These are phyloP conservation scores for Cossypha dichroa DNA, from an alignment of 2,797 vertebrate genomes.

Conservation along the genomic window DNA sequence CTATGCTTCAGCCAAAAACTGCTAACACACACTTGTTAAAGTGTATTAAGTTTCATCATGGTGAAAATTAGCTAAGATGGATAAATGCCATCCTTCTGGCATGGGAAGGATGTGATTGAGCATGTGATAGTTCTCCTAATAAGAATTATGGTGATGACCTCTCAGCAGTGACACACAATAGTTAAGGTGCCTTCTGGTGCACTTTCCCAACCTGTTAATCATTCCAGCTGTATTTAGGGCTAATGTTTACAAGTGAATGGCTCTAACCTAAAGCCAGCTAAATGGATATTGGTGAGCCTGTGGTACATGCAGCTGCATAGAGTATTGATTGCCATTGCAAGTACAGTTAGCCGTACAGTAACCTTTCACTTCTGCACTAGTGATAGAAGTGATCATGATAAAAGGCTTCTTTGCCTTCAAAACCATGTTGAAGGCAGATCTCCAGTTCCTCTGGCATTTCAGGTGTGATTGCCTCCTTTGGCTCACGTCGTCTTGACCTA, in stretches of 20 bases:
- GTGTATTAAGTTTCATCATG: not conserved
- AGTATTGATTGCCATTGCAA: slow-evolving; percentile 42
- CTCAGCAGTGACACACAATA: not conserved
- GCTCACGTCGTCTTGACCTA: not conserved
- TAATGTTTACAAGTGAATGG: not conserved
- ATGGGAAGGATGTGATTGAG: not conserved
- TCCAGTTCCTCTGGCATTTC: not conserved
- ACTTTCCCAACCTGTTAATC: not conserved
- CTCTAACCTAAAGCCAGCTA: slow-evolving; percentile 35
- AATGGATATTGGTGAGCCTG: slow-evolving; percentile 9
- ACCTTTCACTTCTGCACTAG: slow-evolving; percentile 65
- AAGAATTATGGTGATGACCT: not conserved
- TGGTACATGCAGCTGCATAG: slow-evolving; percentile 23
- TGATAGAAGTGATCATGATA: slow-evolving; percentile 50
- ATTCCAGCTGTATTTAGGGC: not conserved
- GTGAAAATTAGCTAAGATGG: not conserved
- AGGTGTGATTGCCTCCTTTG: not conserved
- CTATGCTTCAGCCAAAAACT: not conserved
- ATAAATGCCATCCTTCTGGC: not conserved
- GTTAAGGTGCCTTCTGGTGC: not conserved
- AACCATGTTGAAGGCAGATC: slow-evolving; percentile 35
- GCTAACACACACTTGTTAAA: not conserved
- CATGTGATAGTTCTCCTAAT: not conserved
- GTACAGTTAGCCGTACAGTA: slow-evolving; percentile 69
- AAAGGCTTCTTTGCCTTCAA: slow-evolving; percentile 61